Conservation (phyloP, 2,113 vertebrate genomes). For the Holacanthus passer region DNA sequence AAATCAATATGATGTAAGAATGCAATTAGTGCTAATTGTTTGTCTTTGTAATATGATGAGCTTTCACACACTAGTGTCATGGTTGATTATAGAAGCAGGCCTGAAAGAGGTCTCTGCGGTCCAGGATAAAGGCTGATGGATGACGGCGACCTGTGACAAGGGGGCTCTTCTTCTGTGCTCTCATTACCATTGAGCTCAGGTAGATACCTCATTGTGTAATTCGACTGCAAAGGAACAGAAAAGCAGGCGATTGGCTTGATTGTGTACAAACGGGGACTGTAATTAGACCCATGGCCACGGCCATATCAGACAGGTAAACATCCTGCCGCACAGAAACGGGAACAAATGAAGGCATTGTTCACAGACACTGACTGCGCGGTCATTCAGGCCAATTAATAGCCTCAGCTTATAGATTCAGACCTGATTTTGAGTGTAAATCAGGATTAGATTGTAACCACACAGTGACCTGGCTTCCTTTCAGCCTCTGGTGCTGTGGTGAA, state of each 20-base stretch:
- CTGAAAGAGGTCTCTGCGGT: constrained; percentile 17
- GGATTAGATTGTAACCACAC: constrained; percentile 24
- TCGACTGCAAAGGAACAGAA: constrained; percentile 13
- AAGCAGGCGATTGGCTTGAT: constrained; percentile 27
- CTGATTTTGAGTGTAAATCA: constrained; percentile 8
- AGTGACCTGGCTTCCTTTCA: constrained; percentile 35
- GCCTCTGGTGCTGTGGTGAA: constrained; percentile 11
- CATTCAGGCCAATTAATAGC: constrained; percentile 50
- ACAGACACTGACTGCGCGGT: background rate
- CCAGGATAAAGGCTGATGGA: constrained; percentile 3
- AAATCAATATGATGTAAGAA: constrained; percentile 11
- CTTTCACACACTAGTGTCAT: constrained; percentile 20
- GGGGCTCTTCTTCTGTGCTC: background rate
- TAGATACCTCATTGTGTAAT: constrained; percentile 24
- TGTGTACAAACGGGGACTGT: constrained; percentile 19
- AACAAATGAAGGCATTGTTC: constrained; percentile 46
- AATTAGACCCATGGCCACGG: constrained; percentile 31
- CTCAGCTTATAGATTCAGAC: constrained; percentile 11
- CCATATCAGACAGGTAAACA: constrained; percentile 45
- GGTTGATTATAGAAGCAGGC: constrained; percentile 8
- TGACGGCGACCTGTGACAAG: constrained; percentile 18
- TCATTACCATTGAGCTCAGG: constrained; percentile 32
- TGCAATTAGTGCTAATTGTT: constrained; percentile 20
- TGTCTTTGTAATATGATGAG: constrained; percentile 31
- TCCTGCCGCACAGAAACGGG: constrained; percentile 12